Conservation (phyloP, 2,888 invertebrate genomes). For the Reticulitermes lucifugus region DNA sequence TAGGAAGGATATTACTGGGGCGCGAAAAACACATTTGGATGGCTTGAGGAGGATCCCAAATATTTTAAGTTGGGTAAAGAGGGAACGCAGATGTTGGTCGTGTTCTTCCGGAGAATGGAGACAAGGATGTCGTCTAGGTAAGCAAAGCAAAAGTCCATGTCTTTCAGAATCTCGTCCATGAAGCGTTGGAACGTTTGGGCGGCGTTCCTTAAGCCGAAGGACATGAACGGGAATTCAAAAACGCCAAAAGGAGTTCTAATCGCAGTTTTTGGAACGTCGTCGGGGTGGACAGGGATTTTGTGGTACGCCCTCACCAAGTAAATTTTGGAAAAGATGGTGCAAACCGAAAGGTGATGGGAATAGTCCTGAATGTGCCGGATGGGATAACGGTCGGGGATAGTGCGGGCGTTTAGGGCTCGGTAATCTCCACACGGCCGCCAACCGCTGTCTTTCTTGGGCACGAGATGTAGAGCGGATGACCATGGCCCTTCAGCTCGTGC, state of each 20-base stretch:
- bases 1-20: neutral
- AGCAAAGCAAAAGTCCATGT: too few relatives aligned
- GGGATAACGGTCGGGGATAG: constrained; percentile 60
- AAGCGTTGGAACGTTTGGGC: too few relatives aligned
- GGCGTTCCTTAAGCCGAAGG: too few relatives aligned
- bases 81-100: too few relatives aligned
- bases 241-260: constrained; percentile 56
- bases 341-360: constrained; percentile 42
- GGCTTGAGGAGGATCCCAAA: constrained; percentile 49
- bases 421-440: constrained; percentile 62
- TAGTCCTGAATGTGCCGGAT: constrained; percentile 57
- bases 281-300: constrained; percentile 59
- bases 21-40: constrained; percentile 57
- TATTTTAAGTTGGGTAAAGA: too few relatives aligned
- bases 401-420: constrained; percentile 58
- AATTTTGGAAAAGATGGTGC: constrained; percentile 56
- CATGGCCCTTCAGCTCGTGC: constrained; percentile 57
- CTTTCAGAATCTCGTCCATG: too few relatives aligned
- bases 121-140: too few relatives aligned
- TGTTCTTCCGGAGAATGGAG: too few relatives aligned
- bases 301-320: constrained; percentile 59
- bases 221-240: too few relatives aligned
- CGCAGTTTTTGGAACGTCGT: constrained; percentile 61
- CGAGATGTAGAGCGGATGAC: constrained; percentile 58
- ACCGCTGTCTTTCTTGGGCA: constrained; percentile 55